These are phyloP conservation scores for Pyrocoelia pectoralis DNA, from an alignment of 2,888 invertebrate genomes.

Conservation along the genomic window DNA sequence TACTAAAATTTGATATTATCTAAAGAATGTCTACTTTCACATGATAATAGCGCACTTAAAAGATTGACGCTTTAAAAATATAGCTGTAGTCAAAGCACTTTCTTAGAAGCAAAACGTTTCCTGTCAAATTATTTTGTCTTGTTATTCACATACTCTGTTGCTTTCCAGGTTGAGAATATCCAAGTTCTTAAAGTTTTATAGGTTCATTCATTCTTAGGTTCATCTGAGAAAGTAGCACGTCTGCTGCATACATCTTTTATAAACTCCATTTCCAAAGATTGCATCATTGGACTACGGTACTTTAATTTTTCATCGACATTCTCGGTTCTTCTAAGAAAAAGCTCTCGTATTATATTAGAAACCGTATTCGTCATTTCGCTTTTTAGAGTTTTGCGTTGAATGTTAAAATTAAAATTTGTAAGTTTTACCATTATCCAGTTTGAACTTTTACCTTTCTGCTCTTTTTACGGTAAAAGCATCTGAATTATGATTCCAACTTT, in stretches of 20 bases:
- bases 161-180: conserved; percentile 3
- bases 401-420: conserved; percentile 12
- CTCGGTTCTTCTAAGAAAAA: conserved; percentile 22
- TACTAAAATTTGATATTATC: background rate
- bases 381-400: background rate
- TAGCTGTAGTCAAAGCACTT: background rate
- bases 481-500: conserved; percentile 10
- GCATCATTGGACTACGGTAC: conserved; percentile 26
- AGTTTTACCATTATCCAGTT: conserved; percentile 3
- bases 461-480: background rate
- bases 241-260: conserved; percentile 28
- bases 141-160: conserved; percentile 6
- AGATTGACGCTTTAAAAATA: conserved; percentile 7
- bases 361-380: background rate
- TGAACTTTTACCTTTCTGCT: background rate
- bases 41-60: conserved; percentile 1
- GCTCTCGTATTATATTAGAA: conserved; percentile 17
- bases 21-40: background rate
- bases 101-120: conserved; percentile 4
- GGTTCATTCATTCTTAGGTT: conserved; percentile 25
- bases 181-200: conserved; percentile 20
- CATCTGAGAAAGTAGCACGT: conserved; percentile 21
- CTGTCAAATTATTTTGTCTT: conserved; percentile 9
- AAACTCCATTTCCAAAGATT: conserved; percentile 32
- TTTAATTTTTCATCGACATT: conserved; percentile 30